phyloP scores from a whole-genome alignment of 2,888 invertebrate genomes.

The Temnothorax ravouxi region DNA sequence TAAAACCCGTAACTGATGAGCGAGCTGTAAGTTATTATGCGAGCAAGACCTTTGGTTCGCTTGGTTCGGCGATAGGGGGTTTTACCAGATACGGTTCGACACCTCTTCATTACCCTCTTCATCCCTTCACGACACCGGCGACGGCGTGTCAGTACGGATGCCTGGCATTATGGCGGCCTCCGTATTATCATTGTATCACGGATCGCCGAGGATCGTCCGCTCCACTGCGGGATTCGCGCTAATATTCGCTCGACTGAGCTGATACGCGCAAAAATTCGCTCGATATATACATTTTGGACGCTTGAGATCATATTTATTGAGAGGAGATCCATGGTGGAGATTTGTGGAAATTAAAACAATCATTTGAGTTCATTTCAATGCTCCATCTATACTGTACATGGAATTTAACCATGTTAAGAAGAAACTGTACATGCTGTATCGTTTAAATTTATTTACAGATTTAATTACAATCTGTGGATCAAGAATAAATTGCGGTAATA shows the following conservation, averaged over 20 bases:
- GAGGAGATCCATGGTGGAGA: slow-evolving; percentile 8
- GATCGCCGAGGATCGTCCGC: slow-evolving; percentile 68
- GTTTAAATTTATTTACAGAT: slow-evolving; percentile 30
- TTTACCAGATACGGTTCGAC: slow-evolving; percentile 85
- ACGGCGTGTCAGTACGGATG: slow-evolving; percentile 68
- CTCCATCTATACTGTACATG: background rate
- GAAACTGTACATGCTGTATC: background rate
- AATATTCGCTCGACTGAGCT: slow-evolving; percentile 71
- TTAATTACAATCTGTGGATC: background rate
- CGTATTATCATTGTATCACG: slow-evolving; percentile 71
- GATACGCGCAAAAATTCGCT: slow-evolving; percentile 61
- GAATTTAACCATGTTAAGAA: background rate
- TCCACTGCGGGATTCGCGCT: slow-evolving; percentile 67
- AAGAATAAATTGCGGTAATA: background rate
- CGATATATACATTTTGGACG: slow-evolving; percentile 25
- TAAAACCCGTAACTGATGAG: slow-evolving; percentile 86
- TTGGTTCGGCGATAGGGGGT: slow-evolving; percentile 79
- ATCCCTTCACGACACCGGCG: slow-evolving; percentile 69
- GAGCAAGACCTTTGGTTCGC: slow-evolving; percentile 79
- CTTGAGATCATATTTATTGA: slow-evolving; percentile 43
- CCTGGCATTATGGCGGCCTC: slow-evolving; percentile 66
- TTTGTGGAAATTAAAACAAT: slow-evolving; percentile 29
- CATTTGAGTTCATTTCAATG: slow-evolving; percentile 25
- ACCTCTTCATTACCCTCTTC: slow-evolving; percentile 86
- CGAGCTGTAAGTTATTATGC: slow-evolving; percentile 85